Base-by-base conservation (phyloP, 1,140 invertebrate genomes). In the Aphidius gifuensis region DNA sequence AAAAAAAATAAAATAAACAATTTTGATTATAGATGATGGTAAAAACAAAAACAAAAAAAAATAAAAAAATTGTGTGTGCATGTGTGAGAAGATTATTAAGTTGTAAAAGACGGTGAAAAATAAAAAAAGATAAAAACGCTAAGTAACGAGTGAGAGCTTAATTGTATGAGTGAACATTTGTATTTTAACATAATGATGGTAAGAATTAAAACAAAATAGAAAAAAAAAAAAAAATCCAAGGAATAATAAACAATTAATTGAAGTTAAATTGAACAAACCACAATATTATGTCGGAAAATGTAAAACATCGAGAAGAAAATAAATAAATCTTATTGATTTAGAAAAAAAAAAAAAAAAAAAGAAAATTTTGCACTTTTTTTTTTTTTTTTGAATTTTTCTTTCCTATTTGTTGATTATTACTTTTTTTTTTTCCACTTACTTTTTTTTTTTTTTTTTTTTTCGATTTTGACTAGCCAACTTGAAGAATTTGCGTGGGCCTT, bases 151-250 rank as follows among this genome's bases (percentile, higher is more conserved):
- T 73, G 73, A 74, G 71, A 74, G 71, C 48, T 48, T 38, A 61
- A 72, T 71, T 67, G 77, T 76, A 68, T 80, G 78, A 78, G 69
- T 80, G 78, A 40, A 74, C 74, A 79, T 80, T 81, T 81, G 77
- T 81, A 81, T 80, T 81, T 81, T 80, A 81, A 81, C 78, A 80
- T 81, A 80, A 81, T 80, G 77, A 75, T 74, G 71, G 76, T 68
- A 76, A 79, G 77, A 80, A 79, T 79, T 79, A 74, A 77, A 77
- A 77, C 72, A 74, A 79, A 78, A 23, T 23, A 3, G 73, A 73
- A 74, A 78, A 78, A 74, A 64, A 66, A 69, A n/a, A n/a, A n/a
- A n/a, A n/a, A n/a, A n/a, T n/a, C 39, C 38, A 55, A 42, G 53
- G 67, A n/a, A n/a, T n/a, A 67, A 72, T 64, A 61, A 66, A 51